A percentile compares a stretch with the other conserved stretches of the same genome.
Conservation (phyloP, 92 coral and sea anemone species). For the Pocillopora meandrina region DNA sequence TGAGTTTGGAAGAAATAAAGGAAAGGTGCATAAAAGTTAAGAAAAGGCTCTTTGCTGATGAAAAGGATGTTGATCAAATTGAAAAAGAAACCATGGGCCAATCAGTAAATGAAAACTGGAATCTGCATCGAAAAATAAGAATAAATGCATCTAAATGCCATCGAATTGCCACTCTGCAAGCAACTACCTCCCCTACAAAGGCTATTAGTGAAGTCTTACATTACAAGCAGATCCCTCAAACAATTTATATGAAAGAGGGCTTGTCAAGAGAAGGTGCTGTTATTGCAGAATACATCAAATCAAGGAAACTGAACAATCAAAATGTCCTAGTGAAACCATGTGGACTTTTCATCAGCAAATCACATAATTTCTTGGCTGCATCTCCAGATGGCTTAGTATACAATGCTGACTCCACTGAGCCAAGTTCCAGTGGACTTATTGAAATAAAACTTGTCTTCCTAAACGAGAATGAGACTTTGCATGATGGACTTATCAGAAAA, state of each 20-base stretch:
- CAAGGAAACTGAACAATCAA: conserved; percentile 4
- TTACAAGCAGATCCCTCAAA: conserved; percentile 34
- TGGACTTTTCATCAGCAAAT: conserved; percentile 56
- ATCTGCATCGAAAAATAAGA: conserved; percentile 41
- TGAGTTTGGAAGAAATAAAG: conserved; percentile 20
- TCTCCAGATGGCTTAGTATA: conserved; percentile 58
- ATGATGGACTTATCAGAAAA: conserved; percentile 42
- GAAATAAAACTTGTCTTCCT: conserved; percentile 33
- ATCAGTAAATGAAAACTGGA: conserved; percentile 36
- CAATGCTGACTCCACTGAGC: conserved; percentile 20
- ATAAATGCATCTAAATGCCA: conserved; percentile 63
- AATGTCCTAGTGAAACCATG: conserved; percentile 33
- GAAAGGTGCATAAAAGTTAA: conserved; percentile 32
- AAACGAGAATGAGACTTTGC: conserved; percentile 23
- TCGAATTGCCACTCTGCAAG: conserved; percentile 45
- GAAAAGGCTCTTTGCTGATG: conserved; percentile 42
- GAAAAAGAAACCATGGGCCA: conserved; percentile 27
- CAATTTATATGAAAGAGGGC: conserved; percentile 47
- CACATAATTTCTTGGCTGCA: conserved; percentile 63
- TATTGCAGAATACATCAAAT: conserved; percentile 30
- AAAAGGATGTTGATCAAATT: conserved; percentile 25
- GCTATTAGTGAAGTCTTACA: conserved; percentile 48
- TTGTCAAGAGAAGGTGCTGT: conserved; percentile 15
- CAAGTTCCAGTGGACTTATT: conserved; percentile 30
- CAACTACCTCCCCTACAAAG: conserved; percentile 61